These are phyloP conservation scores for Sphaeramia orbicularis DNA, from an alignment of 2,797 vertebrate species.

Conservation along the genomic window DNA sequence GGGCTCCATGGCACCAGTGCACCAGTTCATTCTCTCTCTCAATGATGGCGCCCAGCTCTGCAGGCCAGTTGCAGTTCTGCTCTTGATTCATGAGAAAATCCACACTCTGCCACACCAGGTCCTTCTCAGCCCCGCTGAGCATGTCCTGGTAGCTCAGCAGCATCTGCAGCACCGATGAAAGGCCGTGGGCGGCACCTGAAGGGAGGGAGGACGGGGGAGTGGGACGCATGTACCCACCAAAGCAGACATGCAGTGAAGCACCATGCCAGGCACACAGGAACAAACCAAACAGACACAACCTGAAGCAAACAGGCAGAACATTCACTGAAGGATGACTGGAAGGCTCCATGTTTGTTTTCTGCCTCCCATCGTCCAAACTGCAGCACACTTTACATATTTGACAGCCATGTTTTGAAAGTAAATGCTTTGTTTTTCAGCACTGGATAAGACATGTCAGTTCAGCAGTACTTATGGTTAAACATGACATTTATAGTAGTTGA, in stretches of 20 bases:
- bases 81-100: slow-evolving; percentile 94
- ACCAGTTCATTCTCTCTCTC: slow-evolving; percentile 92
- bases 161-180: slow-evolving; percentile 93
- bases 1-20: slow-evolving; percentile 93
- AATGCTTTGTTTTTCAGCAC: background rate
- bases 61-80: slow-evolving; percentile 93
- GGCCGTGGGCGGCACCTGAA: slow-evolving; percentile 91
- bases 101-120: slow-evolving; percentile 92
- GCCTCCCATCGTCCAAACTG: background rate
- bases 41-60: slow-evolving; percentile 90
- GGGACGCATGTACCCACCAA: slow-evolving; percentile 19
- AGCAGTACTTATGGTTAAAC: background rate
- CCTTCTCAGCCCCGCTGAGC: slow-evolving; percentile 87
- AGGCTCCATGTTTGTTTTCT: no score
- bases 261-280: slow-evolving; percentile 45
- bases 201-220: no score
- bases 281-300: slow-evolving; percentile 23
- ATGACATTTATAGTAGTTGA: background rate
- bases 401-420: slow-evolving; percentile 6
- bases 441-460: background rate
- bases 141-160: slow-evolving; percentile 91
- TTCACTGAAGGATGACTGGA: slow-evolving; percentile 17
- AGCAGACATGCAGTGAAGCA: slow-evolving; percentile 44
- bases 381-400: slow-evolving; percentile 16
- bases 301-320: slow-evolving; percentile 20